Conservation (phyloP, 1,140 invertebrate genomes). For the Rhopalosiphum padi region DNA sequence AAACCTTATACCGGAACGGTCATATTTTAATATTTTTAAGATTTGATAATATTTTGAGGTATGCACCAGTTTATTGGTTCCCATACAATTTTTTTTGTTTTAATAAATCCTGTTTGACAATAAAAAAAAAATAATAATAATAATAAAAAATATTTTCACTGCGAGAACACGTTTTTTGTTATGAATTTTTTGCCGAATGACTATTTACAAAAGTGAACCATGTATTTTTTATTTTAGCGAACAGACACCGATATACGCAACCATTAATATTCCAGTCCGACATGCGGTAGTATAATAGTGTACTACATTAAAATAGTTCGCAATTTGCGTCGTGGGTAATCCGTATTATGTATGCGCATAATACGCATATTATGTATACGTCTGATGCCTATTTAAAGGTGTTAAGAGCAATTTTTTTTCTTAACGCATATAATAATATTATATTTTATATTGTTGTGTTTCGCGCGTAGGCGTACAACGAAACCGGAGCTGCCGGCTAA, state of each 20-base stretch:
- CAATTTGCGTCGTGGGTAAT: constrained; percentile 1
- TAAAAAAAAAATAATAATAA: too few relatives aligned
- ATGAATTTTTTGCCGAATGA: neutral
- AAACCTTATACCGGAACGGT: neutral
- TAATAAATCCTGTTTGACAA: neutral
- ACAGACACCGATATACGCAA: neutral
- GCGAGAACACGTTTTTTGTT: neutral
- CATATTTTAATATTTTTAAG: neutral
- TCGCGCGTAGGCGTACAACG: constrained; percentile 27
- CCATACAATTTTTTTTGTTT: neutral
- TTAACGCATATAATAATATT: neutral
- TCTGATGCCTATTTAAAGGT: constrained; percentile 27
- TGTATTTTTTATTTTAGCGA: neutral
- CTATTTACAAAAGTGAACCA: neutral
- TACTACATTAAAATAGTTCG: neutral
- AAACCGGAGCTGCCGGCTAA: neutral
- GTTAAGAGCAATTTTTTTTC: constrained; percentile 19
- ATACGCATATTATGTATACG: neutral
- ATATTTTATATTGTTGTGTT: constrained; percentile 12
- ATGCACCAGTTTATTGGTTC: neutral
- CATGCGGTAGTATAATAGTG: neutral
- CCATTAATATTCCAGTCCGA: neutral
- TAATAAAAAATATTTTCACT: neutral
- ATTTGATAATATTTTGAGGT: neutral
- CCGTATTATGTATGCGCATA: neutral